A percentile compares a stretch with the other conserved stretches of the same genome.
phyloP scores from a whole-genome alignment of 2,113 vertebrate species.

The Cynopterus brachyotis region DNA sequence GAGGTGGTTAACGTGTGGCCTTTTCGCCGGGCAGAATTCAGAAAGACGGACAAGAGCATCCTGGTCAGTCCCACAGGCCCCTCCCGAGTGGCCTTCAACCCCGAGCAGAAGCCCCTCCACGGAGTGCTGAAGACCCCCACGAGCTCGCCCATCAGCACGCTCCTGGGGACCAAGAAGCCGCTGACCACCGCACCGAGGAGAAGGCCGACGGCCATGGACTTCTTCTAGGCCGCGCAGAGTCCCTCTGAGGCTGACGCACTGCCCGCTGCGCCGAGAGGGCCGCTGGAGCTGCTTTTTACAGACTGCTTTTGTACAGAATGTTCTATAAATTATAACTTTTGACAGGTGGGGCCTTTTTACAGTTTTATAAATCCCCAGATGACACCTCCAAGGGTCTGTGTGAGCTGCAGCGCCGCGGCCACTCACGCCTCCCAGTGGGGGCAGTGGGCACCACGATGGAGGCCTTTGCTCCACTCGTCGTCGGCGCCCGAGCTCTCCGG shows the following conservation, averaged over 20 bases:
- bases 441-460: neutral
- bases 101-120: slow-evolving; percentile 89
- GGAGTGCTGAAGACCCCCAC: slow-evolving; percentile 91
- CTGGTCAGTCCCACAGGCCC: slow-evolving; percentile 91
- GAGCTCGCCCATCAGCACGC: slow-evolving; percentile 48
- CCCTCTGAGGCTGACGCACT: neutral
- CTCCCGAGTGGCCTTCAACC: slow-evolving; percentile 94
- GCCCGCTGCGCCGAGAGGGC: no score
- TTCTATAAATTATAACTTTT: slow-evolving; percentile 78
- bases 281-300: neutral
- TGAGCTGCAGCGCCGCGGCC: neutral
- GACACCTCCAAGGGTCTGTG: slow-evolving; percentile 47
- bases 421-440: neutral
- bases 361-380: slow-evolving; percentile 73
- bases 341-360: slow-evolving; percentile 70
- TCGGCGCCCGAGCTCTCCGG: neutral
- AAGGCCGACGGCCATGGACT: slow-evolving; percentile 78
- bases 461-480: slow-evolving; percentile 9
- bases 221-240: slow-evolving; percentile 77
- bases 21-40: slow-evolving; percentile 89
- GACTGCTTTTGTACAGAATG: slow-evolving; percentile 81
- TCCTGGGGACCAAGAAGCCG: slow-evolving; percentile 56
- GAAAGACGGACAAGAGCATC: slow-evolving; percentile 92
- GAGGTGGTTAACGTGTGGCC: fast-evolving
- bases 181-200: slow-evolving; percentile 60